A percentile compares a stretch with the other conserved stretches of the same genome.
Evolutionary conservation across 2,113 vertebrate genomes (phyloP).

Genomic region (Mus pahari): DNA sequence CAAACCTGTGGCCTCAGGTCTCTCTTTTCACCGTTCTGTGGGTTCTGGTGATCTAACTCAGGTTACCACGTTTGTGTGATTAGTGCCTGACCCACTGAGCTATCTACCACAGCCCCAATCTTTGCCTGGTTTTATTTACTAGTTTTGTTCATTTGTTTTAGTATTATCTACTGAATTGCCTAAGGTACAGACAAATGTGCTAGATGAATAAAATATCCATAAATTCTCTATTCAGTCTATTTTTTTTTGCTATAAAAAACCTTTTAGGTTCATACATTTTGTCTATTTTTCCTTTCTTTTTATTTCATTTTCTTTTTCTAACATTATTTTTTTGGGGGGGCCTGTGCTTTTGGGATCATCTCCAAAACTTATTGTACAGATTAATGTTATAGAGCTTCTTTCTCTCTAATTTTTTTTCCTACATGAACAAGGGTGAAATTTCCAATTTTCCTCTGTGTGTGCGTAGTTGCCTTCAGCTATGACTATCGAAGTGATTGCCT

Average conservation of each 20-base stretch:
- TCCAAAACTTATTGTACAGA: neutral
- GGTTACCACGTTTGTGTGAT: too few relatives aligned
- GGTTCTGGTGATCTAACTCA: too few relatives aligned
- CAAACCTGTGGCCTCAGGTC: neutral
- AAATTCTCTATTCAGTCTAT: neutral
- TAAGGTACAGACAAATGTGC: neutral
- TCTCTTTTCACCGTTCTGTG: neutral
- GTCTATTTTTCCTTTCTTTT: neutral
- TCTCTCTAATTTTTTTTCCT: neutral
- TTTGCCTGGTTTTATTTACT: neutral
- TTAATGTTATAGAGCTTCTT: neutral
- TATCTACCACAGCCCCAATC: rapidly evolving
- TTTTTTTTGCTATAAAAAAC: neutral
- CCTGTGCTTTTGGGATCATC: neutral
- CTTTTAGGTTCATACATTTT: neutral
- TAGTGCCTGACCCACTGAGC: neutral
- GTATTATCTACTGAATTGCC: neutral
- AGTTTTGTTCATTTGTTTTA: neutral
- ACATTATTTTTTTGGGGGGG: too few relatives aligned
- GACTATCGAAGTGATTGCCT: neutral
- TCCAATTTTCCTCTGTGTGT: neutral
- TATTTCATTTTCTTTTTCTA: neutral
- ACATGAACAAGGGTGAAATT: neutral
- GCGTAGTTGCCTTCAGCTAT: neutral
- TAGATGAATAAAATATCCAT: neutral